These are phyloP conservation scores for Halyomorpha halys DNA, from an alignment of 1,140 invertebrate species.

Conservation along the genomic window DNA sequence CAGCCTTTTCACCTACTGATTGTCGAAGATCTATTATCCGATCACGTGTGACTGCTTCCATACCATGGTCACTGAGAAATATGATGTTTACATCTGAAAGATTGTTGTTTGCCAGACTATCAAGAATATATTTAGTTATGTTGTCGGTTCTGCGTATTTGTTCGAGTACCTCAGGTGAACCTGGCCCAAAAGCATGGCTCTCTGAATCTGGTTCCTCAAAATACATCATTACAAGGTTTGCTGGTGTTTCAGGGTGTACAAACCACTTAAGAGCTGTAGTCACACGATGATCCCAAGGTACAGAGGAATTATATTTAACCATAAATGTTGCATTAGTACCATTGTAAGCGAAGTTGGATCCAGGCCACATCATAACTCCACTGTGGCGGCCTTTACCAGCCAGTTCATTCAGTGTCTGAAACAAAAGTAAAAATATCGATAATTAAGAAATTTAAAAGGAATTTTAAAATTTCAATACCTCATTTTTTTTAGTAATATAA, in stretches of 20 bases:
- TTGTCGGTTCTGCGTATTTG: slow-evolving; percentile 45
- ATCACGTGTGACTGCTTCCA: slow-evolving; percentile 43
- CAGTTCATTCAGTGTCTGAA: slow-evolving; percentile 45
- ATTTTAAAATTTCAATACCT: too few species aligned
- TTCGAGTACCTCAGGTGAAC: slow-evolving; percentile 39
- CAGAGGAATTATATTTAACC: slow-evolving; percentile 40
- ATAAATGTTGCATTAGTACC: slow-evolving; percentile 38
- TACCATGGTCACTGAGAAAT: slow-evolving; percentile 68
- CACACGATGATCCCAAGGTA: slow-evolving; percentile 45
- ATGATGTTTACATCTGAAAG: slow-evolving; percentile 54
- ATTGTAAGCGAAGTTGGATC: slow-evolving; percentile 40
- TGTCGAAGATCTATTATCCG: slow-evolving; percentile 48
- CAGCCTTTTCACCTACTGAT: slow-evolving; percentile 40
- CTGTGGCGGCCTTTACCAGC: slow-evolving; percentile 37
- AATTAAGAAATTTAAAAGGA: too few species aligned
- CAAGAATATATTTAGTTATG: slow-evolving; percentile 46
- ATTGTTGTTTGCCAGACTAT: slow-evolving; percentile 39
- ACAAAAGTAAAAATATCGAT: slow-evolving; percentile 22
- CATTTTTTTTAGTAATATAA: too few species aligned
- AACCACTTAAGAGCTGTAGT: slow-evolving; percentile 57
- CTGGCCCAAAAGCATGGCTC: slow-evolving; percentile 43
- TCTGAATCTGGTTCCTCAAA: slow-evolving; percentile 58
- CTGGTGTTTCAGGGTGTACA: slow-evolving; percentile 41
- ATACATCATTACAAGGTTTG: slow-evolving; percentile 57
- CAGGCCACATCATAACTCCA: slow-evolving; percentile 54